Evolutionary conservation across 2,888 invertebrate genomes (phyloP).

Genomic region (Lissonota sp.): DNA sequence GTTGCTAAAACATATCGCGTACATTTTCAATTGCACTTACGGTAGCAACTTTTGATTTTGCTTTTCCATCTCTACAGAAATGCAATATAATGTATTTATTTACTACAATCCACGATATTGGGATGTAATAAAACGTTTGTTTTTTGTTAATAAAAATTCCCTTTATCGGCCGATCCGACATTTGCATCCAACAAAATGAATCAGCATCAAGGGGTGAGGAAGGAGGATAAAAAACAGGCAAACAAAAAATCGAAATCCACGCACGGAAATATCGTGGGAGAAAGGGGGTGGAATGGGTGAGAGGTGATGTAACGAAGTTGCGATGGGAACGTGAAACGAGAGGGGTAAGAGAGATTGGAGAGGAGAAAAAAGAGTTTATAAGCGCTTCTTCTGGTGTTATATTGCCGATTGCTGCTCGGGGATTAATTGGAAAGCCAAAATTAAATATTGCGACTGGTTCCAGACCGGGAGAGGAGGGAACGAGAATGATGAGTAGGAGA

Average conservation of each 20-base stretch:
- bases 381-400: conserved; percentile 33
- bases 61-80: no score
- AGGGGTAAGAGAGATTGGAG: conserved; percentile 16
- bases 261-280: conserved; percentile 18
- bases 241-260: not conserved
- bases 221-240: not conserved
- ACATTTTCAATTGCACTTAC: no score
- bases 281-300: conserved; percentile 47
- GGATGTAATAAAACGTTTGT: no score
- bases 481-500: no score
- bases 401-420: conserved; percentile 48
- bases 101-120: no score
- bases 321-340: conserved; percentile 26
- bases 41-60: no score
- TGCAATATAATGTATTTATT: no score
- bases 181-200: no score
- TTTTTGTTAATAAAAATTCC: no score
- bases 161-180: no score
- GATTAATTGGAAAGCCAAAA: conserved; percentile 67
- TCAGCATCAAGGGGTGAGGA: no score
- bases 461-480: not conserved
- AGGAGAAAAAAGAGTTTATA: not conserved
- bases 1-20: no score
- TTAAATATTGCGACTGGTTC: conserved; percentile 55
- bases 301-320: conserved; percentile 21